Percentiles rank a stretch among this genome's conserved stretches.
phyloP scores from a whole-genome alignment of 2,888 invertebrate genomes.

The Sinohyriopsis cumingii region DNA sequence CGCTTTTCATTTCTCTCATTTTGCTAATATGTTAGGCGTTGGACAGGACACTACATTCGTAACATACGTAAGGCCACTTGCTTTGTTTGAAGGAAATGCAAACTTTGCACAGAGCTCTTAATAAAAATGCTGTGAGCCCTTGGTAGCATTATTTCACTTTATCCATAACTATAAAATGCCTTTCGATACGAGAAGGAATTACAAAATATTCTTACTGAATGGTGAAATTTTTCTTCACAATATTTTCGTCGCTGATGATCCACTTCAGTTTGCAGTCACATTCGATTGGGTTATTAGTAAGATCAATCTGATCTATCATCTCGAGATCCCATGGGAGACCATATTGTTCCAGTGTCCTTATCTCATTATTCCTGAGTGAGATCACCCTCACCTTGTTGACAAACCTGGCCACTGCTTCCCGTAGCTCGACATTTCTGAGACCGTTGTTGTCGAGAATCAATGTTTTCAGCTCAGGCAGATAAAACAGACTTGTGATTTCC shows the following conservation, averaged over 20 bases:
- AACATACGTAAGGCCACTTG: too few relatives aligned
- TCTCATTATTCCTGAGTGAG: constrained; percentile 29
- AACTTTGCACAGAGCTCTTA: too few relatives aligned
- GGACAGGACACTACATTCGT: too few relatives aligned
- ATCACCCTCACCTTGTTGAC: constrained; percentile 20
- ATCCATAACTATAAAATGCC: too few relatives aligned
- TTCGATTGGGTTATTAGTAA: constrained; percentile 20
- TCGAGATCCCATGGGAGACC: constrained; percentile 28
- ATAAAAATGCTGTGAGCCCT: too few relatives aligned
- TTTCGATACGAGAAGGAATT: neutral
- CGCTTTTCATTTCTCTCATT: too few relatives aligned
- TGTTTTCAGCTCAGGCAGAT: constrained; percentile 22
- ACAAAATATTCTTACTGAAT: constrained; percentile 10
- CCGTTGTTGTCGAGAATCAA: constrained; percentile 27
- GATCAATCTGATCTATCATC: constrained; percentile 15
- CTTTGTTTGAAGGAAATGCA: too few relatives aligned
- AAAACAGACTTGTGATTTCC: constrained; percentile 23
- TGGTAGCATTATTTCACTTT: too few relatives aligned
- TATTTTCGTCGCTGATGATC: constrained; percentile 6
- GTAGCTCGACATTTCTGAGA: constrained; percentile 18
- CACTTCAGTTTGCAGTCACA: constrained; percentile 36
- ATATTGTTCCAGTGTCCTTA: constrained; percentile 18
- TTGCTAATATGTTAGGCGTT: too few relatives aligned
- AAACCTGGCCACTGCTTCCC: constrained; percentile 8
- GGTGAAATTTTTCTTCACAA: constrained; percentile 2